Conservation (phyloP, 2,888 invertebrate species). For the Carpatolechia fugitivella region DNA sequence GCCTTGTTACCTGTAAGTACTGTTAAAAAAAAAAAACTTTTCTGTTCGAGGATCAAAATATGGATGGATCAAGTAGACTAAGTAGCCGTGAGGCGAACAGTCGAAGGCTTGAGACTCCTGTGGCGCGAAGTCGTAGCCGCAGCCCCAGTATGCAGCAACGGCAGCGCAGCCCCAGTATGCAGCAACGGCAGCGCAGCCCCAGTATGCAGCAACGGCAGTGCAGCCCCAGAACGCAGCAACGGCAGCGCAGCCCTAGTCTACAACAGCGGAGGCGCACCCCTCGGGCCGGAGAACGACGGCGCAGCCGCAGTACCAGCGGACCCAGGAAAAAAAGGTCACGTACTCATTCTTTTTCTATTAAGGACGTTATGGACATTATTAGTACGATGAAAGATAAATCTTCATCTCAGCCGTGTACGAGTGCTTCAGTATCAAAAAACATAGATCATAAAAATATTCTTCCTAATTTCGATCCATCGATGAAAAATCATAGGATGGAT, state of each 20-base stretch:
- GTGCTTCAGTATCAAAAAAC: not conserved
- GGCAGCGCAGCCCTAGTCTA: not conserved
- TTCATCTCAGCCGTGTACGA: not conserved
- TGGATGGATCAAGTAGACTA: too few relatives aligned
- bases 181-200: too few relatives aligned
- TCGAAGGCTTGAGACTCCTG: too few relatives aligned
- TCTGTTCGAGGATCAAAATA: too few relatives aligned
- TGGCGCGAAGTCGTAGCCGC: not conserved
- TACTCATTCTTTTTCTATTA: slow-evolving; percentile 1
- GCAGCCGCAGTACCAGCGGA: not conserved
- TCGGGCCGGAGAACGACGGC: not conserved
- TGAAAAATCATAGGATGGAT: slow-evolving; percentile 22
- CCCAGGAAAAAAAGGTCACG: slow-evolving; percentile 1
- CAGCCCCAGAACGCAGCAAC: too few relatives aligned
- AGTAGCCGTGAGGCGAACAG: too few relatives aligned
- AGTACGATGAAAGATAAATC: not conserved
- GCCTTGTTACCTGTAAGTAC: too few relatives aligned
- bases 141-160: too few relatives aligned
- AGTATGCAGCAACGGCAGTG: too few relatives aligned
- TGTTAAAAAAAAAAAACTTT: too few relatives aligned
- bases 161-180: too few relatives aligned
- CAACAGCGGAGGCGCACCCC: not conserved
- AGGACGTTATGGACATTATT: not conserved
- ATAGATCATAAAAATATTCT: slow-evolving; percentile 20
- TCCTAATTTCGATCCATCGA: slow-evolving; percentile 22